Evolutionary conservation across 2,797 vertebrate species (phyloP).

Genomic region (Rhinoraja longicauda): DNA sequence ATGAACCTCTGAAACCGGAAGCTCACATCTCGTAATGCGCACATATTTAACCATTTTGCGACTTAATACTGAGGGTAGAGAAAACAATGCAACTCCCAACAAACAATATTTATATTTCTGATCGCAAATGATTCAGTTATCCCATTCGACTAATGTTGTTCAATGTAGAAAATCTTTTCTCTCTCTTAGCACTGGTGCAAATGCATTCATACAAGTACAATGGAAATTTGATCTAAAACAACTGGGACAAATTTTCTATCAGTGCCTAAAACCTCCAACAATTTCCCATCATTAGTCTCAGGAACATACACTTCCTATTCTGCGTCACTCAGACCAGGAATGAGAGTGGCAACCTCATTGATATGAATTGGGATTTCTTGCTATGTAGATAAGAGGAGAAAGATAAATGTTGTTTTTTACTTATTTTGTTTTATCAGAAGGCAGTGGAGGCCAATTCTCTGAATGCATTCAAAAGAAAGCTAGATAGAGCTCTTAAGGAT

Average conservation of each 20-base stretch:
- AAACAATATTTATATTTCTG: conserved; percentile 26
- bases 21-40: not conserved
- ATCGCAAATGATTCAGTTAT: not conserved
- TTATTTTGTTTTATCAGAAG: too few relatives aligned
- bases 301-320: too few relatives aligned
- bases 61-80: not conserved
- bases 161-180: not conserved
- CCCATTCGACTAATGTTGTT: not conserved
- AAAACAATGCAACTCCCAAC: not conserved
- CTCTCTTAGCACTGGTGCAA: not conserved
- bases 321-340: too few relatives aligned
- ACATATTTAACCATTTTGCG: not conserved
- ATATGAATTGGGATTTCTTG: too few relatives aligned
- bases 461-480: too few relatives aligned
- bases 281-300: too few relatives aligned
- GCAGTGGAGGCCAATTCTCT: too few relatives aligned
- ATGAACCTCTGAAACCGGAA: not conserved
- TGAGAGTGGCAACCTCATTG: too few relatives aligned
- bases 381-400: too few relatives aligned
- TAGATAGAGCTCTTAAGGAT: too few relatives aligned
- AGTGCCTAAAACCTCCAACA: not conserved
- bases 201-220: not conserved
- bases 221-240: not conserved
- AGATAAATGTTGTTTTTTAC: too few relatives aligned
- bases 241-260: not conserved